Evolutionary conservation across 2,113 vertebrate genomes (phyloP).

Genomic region (Podilymbus podiceps): DNA sequence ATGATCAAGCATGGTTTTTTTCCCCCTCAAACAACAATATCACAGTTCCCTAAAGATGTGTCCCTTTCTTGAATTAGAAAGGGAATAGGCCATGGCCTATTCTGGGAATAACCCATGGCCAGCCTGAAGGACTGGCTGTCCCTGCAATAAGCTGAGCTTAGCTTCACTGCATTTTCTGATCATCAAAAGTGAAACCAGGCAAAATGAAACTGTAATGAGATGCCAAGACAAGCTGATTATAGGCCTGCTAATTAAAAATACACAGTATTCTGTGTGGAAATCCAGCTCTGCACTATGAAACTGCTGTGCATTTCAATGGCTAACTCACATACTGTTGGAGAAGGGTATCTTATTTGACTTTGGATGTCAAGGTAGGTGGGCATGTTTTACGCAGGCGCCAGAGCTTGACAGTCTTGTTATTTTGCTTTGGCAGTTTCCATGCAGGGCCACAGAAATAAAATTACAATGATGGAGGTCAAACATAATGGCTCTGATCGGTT

Average conservation of each 20-base stretch:
- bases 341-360: not conserved
- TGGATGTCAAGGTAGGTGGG: not conserved
- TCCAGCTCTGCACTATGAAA: not conserved
- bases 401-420: not conserved
- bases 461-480: not conserved
- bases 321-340: not conserved
- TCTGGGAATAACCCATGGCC: rapidly evolving
- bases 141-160: not conserved
- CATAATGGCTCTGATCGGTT: not conserved
- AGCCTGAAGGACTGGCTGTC: not conserved
- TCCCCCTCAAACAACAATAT: not conserved
- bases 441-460: not conserved
- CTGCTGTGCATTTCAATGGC: not conserved
- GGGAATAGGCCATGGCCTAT: not conserved
- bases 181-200: not conserved
- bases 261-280: not conserved
- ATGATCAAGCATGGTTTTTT: not conserved
- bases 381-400: not conserved
- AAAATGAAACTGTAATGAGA: conserved; percentile 5
- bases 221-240: not conserved
- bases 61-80: not conserved
- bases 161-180: not conserved
- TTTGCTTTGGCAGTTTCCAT: not conserved
- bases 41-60: not conserved
- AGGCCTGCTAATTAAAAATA: conserved; percentile 12